Percentiles rank a stretch among this genome's conserved stretches.
Conservation (phyloP, 2,888 invertebrate species). For the Aelia acuminata region DNA sequence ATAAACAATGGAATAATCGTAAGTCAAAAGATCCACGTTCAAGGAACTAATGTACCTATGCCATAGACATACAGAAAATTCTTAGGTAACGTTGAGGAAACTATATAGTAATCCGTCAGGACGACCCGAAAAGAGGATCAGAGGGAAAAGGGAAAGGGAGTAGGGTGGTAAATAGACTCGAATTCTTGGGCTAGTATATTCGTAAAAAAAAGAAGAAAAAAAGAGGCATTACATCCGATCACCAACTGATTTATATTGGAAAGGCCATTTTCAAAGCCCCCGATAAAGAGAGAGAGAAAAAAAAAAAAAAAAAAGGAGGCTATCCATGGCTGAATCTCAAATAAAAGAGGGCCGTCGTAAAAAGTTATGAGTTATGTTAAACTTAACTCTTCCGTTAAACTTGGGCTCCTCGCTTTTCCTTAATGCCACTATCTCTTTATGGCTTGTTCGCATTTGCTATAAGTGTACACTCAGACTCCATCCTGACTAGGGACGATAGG, state of each 20-base stretch:
- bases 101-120: not conserved
- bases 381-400: not conserved
- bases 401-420: not conserved
- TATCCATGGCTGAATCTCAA: conserved; percentile 25
- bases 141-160: not conserved
- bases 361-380: conserved; percentile 28
- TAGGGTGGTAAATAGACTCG: not conserved
- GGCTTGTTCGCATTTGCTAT: not conserved
- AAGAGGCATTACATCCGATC: conserved; percentile 1
- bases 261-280: conserved; percentile 33
- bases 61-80: not conserved
- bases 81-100: conserved; percentile 19
- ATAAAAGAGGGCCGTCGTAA: conserved; percentile 18
- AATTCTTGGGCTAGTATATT: conserved; percentile 27
- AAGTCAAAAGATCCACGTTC: not conserved
- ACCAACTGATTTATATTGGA: conserved; percentile 17
- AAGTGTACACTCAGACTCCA: not conserved
- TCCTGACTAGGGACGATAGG: not conserved
- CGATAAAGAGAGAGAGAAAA: no score
- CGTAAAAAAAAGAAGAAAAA: not conserved
- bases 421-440: not conserved
- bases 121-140: not conserved
- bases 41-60: not conserved
- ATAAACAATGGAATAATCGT: not conserved
- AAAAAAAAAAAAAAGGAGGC: not conserved